Evolutionary conservation across 2,797 vertebrate genomes (phyloP), one percentile per base, ranked within the genome.

Genomic region (Chromis chromis): DNA sequence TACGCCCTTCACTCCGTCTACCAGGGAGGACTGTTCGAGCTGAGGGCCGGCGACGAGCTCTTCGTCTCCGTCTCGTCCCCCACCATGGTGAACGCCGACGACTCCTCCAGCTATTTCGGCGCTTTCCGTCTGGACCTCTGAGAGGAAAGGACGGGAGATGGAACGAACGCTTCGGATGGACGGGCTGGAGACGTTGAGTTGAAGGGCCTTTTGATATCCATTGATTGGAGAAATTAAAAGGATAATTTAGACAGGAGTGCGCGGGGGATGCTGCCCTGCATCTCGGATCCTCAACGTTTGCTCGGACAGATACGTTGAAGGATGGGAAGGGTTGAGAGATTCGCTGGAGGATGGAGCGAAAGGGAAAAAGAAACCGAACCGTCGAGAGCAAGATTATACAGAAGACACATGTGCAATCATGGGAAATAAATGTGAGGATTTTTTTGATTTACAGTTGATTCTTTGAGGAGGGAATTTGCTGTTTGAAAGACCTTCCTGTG

Each of bases 11-110:
- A 97, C 46, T 95, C 97, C 0, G 94, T 97, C 78, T 96, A 97
- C 92, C 96, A 97, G 88, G 97, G 96, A 0, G 97, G 96, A 0
- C 94, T 98, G n/a, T 98, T 98, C 0, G 95, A 97, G 81, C 94
- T 98, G 70, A 89, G 92, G 22, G 95, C 95, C 0, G 96, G 96
- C 0, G 97, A 98, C 0, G 95, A 96, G 90, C 93, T 98, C 80
- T 97, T 97, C 0, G 95, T 97, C 52, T 96, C 96, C 0, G 95
- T 96, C 25, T 97, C 96, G 1, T 96, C 96, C 3, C 89, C 95
- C 19, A 93, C 91, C 21, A 94, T 96, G 78, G 92, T 96, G 54
- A 93, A 95, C 40, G 91, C 91, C 0, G 95, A 97, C 0, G 94
- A 95, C 0, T 95, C 95, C 0, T 95, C 95, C 86, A 97, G 95